Evolutionary conservation across 2,888 invertebrate species (phyloP), one percentile per base, ranked within the genome.

Genomic region (Serripes groenlandicus): DNA sequence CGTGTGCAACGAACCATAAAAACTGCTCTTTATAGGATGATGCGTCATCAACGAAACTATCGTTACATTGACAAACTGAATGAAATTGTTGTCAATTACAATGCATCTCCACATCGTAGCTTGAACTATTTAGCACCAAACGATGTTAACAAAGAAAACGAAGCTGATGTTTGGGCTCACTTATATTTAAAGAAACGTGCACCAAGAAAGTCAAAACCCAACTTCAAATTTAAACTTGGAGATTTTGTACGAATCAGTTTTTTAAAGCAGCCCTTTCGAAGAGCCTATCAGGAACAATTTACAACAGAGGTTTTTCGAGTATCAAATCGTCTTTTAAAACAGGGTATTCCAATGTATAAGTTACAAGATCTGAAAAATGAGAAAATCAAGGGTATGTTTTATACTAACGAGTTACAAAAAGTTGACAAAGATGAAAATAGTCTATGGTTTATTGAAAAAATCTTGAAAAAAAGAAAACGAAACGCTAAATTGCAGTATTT

Each of bases 271-370:
- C 83, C 80, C 3, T 84, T 84, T 78, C 77, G 52, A 60, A 60
- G 80, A 26, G 74, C 83, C 4, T 84, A 84, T 75, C 80, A 84
- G 75, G 77, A 84, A 62, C 83, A 84, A 58, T 84, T 77, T 52
- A 84, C 80, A 9, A 80, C 78, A 0, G 80, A 80, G 37, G 83
- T 84, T 34, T 74, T 78, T 73, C 73, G 74, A 42, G 62, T 78
- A 26, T 42, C 28, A 42, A 49, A 49, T 1, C 37, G 76, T 32
- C 26, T 76, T 21, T 18, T 76, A 30, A 76, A 70, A 70, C 70
- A 76, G 49, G 76, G 60, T 37, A 76, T 76, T 60, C 76, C 76
- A 30, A 76, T 76, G 69, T 76, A 70, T 52, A 76, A 69, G n/a
- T 28, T 76, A 18, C 69, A 32, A 1, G 76, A 76, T 37, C 23